Base-by-base conservation (phyloP, 2,113 vertebrate genomes). In the Aphelocoma coerulescens region DNA sequence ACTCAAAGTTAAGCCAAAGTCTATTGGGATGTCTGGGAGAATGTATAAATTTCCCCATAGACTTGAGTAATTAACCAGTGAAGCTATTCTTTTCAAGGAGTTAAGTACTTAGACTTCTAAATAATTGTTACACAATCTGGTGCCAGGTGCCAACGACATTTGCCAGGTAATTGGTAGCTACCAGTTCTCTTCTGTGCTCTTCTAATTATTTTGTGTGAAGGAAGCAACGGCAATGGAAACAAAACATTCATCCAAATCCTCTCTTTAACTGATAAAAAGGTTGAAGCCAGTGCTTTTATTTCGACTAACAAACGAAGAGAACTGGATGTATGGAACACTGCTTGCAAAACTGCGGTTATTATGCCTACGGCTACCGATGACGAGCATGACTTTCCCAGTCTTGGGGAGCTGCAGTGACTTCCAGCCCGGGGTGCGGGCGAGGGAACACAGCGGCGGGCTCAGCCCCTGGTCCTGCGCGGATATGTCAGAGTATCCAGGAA, bases 401-500 rank as follows among this genome's bases (percentile, higher is more conserved):
- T 2, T 0, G 41, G 13, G 46, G 16, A 79, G 67, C 49, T 5
- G 49, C 83, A 1, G 54, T 3, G n/a, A 4, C 65, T 23, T 2
- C 11, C 68, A 39, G 48, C 30, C 17, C 44, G 11, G 37, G 21
- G 6, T 43, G 32, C 13, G 7, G 2, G 43, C 39, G 61, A 9
- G 37, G 37, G 26, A 32, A 1, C 9, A 1, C 13, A 2, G 76
- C 37, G 3, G 76, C 37, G 3, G 61, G n/a, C 65, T 30, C 13
- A 28, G 19, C 37, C 27, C 3, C 7, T 0, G 35, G 2, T 10
- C 26, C 33, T 20, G 59, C 27, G 30, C 44, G 4, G 27, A 1
- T 55, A 0, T 0, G 7, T 4, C 46, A 0, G 12, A 11, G 26
- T 6, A 14, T 3, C 14, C 76, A 0, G 32, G 51, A 11, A 6